These are phyloP conservation scores for Mimas tiliae DNA, from an alignment of 2,888 invertebrate genomes.

Conservation along the genomic window DNA sequence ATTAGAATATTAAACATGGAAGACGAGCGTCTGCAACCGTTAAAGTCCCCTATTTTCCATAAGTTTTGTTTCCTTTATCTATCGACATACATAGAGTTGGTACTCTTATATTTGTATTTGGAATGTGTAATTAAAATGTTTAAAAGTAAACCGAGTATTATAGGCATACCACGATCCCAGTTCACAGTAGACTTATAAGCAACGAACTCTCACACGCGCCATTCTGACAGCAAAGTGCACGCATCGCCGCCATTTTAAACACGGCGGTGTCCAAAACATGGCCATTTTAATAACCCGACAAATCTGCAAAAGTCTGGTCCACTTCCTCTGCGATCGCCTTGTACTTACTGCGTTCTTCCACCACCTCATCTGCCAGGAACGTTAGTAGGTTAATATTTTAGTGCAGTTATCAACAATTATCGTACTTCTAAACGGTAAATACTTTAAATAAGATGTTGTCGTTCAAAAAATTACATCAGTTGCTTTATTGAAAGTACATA, in stretches of 20 bases:
- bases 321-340: constrained; percentile 99
- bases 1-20: background rate
- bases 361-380: constrained; percentile 91
- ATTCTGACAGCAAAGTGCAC: background rate
- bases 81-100: background rate
- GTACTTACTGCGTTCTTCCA: constrained; percentile 97
- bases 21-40: background rate
- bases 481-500: too few relatives aligned
- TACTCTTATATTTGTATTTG: constrained; percentile 11
- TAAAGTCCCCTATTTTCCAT: background rate
- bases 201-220: constrained; percentile 10
- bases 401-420: background rate
- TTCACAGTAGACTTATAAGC: constrained; percentile 7
- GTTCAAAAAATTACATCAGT: too few relatives aligned
- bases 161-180: background rate
- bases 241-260: constrained; percentile 3
- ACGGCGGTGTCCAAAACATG: constrained; percentile 30
- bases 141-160: constrained; percentile 11
- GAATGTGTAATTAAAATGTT: constrained; percentile 8
- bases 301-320: constrained; percentile 98
- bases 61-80: too few relatives aligned
- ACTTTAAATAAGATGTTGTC: too few relatives aligned
- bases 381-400: constrained; percentile 55
- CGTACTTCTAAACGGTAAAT: background rate
- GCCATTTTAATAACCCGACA: constrained; percentile 91